phyloP scores from a whole-genome alignment of 2,113 vertebrate genomes.

The Melanerpes formicivorus region DNA sequence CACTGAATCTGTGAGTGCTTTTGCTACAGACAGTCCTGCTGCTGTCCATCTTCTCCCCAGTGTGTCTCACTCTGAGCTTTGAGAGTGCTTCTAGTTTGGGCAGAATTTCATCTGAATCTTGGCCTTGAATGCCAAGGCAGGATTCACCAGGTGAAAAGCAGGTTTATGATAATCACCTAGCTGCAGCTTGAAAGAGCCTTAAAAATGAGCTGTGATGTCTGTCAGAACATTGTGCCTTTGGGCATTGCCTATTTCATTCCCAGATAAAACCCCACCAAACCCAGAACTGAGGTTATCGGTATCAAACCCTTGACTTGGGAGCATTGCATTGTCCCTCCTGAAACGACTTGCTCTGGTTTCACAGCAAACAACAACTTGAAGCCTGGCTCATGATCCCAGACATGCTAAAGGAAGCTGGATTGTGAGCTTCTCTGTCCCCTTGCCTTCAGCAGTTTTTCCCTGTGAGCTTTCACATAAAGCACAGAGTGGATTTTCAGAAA shows the following conservation, averaged over 20 bases:
- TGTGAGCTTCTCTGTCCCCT: background rate
- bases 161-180: background rate
- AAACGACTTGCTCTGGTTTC: background rate
- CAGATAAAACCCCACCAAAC: background rate
- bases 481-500: background rate
- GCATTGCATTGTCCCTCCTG: background rate
- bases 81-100: background rate
- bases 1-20: rapidly evolving
- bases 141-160: background rate
- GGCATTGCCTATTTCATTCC: background rate
- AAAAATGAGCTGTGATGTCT: rapidly evolving
- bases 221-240: background rate
- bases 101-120: background rate
- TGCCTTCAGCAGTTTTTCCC: background rate
- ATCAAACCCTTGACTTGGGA: background rate
- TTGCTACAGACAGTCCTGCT: background rate
- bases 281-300: background rate
- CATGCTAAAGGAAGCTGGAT: background rate
- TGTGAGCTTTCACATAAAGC: background rate
- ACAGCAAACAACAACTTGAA: background rate
- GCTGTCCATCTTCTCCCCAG: rapidly evolving
- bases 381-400: background rate
- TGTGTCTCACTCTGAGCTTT: background rate
- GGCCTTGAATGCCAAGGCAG: background rate
- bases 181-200: background rate